Evolutionary conservation across 2,113 vertebrate species (phyloP).

Genomic region (Enhydra lutris): DNA sequence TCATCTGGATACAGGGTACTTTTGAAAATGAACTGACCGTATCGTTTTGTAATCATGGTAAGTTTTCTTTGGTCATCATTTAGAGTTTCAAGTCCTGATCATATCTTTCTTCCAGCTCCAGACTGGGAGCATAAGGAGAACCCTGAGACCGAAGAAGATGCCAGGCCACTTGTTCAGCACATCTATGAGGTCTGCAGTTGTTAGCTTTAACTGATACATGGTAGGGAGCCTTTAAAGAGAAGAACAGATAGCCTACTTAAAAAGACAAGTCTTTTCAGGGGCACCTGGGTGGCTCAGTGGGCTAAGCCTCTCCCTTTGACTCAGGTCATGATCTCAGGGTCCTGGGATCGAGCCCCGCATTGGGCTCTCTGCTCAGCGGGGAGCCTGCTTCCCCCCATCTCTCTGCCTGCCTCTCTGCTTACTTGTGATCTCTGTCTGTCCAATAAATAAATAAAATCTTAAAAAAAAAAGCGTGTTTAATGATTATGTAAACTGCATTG

Average conservation of each 20-base stretch:
- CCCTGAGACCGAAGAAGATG: conserved; percentile 90
- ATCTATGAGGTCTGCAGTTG: conserved; percentile 90
- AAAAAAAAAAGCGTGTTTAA: too few species aligned
- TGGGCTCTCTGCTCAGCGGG: too few species aligned
- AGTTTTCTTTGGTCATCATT: conserved; percentile 67
- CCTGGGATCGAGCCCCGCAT: too few species aligned
- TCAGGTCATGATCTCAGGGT: too few species aligned
- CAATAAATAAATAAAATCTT: too few species aligned
- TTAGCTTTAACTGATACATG: not conserved
- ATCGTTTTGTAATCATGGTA: conserved; percentile 39
- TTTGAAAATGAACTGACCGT: conserved; percentile 9
- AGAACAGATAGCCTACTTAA: not conserved
- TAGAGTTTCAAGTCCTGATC: conserved; percentile 92
- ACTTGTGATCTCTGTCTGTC: too few species aligned
- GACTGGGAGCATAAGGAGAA: conserved; percentile 91
- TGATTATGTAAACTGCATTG: not conserved
- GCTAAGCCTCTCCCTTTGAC: too few species aligned
- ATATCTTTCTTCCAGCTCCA: conserved; percentile 94
- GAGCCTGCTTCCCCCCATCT: too few species aligned
- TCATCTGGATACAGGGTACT: not conserved
- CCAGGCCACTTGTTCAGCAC: conserved; percentile 93
- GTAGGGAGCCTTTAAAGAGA: not conserved
- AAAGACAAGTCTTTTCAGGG: not conserved
- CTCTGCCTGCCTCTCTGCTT: too few species aligned
- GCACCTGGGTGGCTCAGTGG: too few species aligned